Conservation (phyloP, 2,113 vertebrate genomes). For the Alexandromys fortis region DNA sequence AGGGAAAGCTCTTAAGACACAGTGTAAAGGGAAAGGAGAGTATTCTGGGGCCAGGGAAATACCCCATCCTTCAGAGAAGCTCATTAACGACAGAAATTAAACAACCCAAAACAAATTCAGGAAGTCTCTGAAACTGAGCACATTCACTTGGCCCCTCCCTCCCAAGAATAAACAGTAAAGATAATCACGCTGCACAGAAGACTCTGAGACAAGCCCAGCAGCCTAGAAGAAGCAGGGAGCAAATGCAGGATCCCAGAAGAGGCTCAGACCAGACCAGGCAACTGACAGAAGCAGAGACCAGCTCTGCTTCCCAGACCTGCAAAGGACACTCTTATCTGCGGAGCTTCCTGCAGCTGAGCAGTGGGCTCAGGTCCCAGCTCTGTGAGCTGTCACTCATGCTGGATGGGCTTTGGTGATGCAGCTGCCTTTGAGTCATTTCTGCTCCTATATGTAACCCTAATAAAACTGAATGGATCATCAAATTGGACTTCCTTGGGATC, state of each 20-base stretch:
- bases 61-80: background rate
- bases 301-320: too few relatives aligned
- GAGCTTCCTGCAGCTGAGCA: background rate
- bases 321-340: background rate
- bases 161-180: background rate
- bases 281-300: too few relatives aligned
- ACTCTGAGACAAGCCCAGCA: background rate
- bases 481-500: background rate
- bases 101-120: background rate
- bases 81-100: background rate
- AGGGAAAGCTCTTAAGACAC: background rate
- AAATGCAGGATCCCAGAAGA: background rate
- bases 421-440: background rate
- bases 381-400: background rate
- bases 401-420: background rate
- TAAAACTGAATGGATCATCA: background rate
- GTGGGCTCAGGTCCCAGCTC: background rate
- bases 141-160: background rate
- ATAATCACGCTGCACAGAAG: background rate
- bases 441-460: background rate
- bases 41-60: background rate
- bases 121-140: background rate
- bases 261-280: background rate
- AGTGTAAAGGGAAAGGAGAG: background rate
- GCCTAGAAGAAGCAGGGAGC: background rate